Evolutionary conservation across 2,888 invertebrate species (phyloP).

Genomic region (Pemphredon lugubris): DNA sequence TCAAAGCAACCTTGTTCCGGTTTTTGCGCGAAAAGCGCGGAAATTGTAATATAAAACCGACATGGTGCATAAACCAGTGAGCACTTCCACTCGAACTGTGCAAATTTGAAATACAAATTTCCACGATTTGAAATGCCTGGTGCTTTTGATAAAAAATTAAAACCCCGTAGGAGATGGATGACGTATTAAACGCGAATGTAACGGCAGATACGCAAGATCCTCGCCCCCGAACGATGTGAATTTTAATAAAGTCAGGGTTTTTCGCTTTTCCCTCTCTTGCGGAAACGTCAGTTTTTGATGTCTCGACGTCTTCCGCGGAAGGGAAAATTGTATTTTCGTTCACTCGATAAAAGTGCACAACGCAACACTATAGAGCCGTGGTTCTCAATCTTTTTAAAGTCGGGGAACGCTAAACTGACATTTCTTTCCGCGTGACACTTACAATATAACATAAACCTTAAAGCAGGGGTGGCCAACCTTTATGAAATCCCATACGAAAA

Average conservation of each 20-base stretch:
- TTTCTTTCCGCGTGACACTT: no score
- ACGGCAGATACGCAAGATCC: not conserved
- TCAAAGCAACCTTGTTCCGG: not conserved
- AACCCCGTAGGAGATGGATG: no score
- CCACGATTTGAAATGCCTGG: not conserved
- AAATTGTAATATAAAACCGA: not conserved
- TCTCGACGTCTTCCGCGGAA: constrained; percentile 17
- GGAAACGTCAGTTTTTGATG: constrained; percentile 9
- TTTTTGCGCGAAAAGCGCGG: not conserved
- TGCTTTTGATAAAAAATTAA: not conserved
- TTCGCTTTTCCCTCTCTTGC: not conserved
- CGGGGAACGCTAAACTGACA: no score
- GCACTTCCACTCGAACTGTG: not conserved
- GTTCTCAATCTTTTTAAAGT: no score
- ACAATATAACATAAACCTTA: no score
- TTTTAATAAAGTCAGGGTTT: constrained; percentile 9
- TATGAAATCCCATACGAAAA: no score
- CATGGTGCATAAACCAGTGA: no score
- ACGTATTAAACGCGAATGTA: not conserved
- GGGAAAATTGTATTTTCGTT: constrained; percentile 40
- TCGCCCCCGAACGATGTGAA: constrained; percentile 12
- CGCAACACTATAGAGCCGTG: no score
- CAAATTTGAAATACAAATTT: not conserved
- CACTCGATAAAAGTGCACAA: constrained; percentile 24
- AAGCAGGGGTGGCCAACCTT: no score